Percentiles rank a stretch among this genome's conserved stretches.
Conservation (phyloP, 1,140 invertebrate genomes). For the Andricus grossulariae region DNA sequence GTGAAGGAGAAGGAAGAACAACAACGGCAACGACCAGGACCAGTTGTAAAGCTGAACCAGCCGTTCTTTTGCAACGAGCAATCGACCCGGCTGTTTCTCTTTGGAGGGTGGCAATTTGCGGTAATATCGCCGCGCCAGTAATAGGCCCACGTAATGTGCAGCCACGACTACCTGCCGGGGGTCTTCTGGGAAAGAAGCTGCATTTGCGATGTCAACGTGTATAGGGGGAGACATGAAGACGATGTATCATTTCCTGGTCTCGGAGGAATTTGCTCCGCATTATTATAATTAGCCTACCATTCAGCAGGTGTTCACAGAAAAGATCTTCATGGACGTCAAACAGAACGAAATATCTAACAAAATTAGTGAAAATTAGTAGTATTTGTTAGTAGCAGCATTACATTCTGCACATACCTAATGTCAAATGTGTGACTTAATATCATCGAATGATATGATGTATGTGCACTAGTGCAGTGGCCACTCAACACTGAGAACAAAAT, state of each 20-base stretch:
- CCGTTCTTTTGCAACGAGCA: constrained; percentile 57
- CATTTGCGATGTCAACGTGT: neutral
- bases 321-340: neutral
- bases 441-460: too few species aligned
- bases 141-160: constrained; percentile 59
- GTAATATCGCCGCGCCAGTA: constrained; percentile 73
- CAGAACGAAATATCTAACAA: constrained; percentile 16
- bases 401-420: neutral
- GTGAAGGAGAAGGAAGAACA: constrained; percentile 5
- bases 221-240: neutral
- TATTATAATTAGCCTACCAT: constrained; percentile 28
- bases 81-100: constrained; percentile 65
- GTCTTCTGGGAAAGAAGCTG: constrained; percentile 52
- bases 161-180: constrained; percentile 46
- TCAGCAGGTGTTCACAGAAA: neutral
- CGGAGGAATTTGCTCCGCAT: neutral
- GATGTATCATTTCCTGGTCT: neutral
- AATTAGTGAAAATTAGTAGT: constrained; percentile 33
- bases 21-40: constrained; percentile 42
- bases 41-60: constrained; percentile 69
- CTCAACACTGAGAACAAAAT: too few species aligned
- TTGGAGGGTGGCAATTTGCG: constrained; percentile 76
- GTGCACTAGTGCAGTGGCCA: too few species aligned
- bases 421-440: too few species aligned
- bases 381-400: neutral